Base-by-base conservation (phyloP, 2,797 vertebrate species). In the Melanotaenia trifasciata region DNA sequence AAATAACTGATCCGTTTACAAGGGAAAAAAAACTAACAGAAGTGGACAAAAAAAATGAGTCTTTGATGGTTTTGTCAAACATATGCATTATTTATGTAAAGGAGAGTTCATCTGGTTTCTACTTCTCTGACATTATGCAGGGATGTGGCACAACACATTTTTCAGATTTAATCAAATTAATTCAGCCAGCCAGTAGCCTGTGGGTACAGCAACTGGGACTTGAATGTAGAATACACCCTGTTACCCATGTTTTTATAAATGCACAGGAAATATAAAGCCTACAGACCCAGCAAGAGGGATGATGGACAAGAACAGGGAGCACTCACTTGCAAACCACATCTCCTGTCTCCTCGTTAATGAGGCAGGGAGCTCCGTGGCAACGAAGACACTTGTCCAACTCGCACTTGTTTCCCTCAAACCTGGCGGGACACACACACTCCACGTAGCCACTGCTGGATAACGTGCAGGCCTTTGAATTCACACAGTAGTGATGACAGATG, bases 281-380 rank as follows among this genome's bases (percentile, higher is more conserved):
- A 43, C 20, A 38, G 16, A 33, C 35, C 28, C 10, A 67, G 47
- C 35, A 59, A 67, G 64, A 28, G 2, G 20, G 38, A 70, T 59
- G 30, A 75, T 30, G 57, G 54, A 72, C 22, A 53, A 53, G 36
- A 81, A 72, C 14, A 62, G 43, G 2, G 28, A 81, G 74, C 36
- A 26, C 97, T 96, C 94, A 99, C 98, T 99, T 99, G 98, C 98
- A 99, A 32, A 94, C 80, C 70, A 98, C 93, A 33, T 98, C 97
- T 70, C 94, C 94, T 0, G 89, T 96, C 35, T 97, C 96, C 89
- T 96, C 96, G 81, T 92, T 95, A 87, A 97, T 87, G 67, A 98
- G 94, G 87, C 98, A 99, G 6, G 94, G 96, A 2, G 97, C 97
- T 7, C 97, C 97, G 0, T 96, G 97, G 84, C 98, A 99, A 30